Conservation (phyloP, 2,797 vertebrate species). For the Channallabes apus region DNA sequence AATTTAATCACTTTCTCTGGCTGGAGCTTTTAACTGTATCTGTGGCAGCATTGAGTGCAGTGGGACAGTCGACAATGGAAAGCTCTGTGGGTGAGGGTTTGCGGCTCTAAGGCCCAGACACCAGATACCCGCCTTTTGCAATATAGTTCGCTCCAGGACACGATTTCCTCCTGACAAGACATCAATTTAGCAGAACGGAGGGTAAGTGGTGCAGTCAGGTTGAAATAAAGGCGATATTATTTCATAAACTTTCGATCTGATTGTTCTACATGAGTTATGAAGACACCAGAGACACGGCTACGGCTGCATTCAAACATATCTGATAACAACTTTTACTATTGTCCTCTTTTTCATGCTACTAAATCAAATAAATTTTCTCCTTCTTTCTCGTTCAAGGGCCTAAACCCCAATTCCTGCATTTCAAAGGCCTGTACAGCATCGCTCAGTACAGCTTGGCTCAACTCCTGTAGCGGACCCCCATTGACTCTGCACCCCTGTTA, state of each 20-base stretch:
- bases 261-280: constrained; percentile 9
- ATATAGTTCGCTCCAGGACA: constrained; percentile 64
- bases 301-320: background rate
- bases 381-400: background rate
- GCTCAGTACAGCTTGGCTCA: constrained; percentile 26
- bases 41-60: constrained; percentile 54
- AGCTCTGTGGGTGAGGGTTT: constrained; percentile 70
- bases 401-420: constrained; percentile 45
- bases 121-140: constrained; percentile 67
- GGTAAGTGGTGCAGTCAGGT: constrained; percentile 44
- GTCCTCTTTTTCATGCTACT: background rate
- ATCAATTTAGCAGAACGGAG: constrained; percentile 54
- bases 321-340: background rate
- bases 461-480: constrained; percentile 49
- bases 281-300: background rate
- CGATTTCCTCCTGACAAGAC: constrained; percentile 63
- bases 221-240: constrained; percentile 31
- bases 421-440: constrained; percentile 43
- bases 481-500: constrained; percentile 53
- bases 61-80: constrained; percentile 64
- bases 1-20: constrained; percentile 60
- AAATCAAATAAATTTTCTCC: background rate
- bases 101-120: constrained; percentile 70
- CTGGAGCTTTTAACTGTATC: constrained; percentile 62
- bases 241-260: constrained; percentile 17